Conservation (phyloP, 2,888 invertebrate genomes). For the Beris morrisii region DNA sequence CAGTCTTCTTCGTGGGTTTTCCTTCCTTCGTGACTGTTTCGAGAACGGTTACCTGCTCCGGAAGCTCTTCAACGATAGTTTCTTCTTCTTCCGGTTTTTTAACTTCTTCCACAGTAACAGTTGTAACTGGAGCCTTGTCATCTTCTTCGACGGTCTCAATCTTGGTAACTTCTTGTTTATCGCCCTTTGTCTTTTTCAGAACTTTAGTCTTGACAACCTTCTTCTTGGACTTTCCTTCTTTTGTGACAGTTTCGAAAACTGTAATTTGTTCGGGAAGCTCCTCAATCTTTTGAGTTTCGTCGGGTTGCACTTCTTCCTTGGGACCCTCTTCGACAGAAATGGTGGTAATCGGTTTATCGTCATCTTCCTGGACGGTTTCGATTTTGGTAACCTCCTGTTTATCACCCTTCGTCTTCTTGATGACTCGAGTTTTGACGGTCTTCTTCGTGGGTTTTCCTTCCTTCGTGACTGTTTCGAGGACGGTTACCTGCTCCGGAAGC, state of each 20-base stretch:
- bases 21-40: constrained; percentile 46
- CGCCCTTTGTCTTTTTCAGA: constrained; percentile 54
- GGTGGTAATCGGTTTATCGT: constrained; percentile 51
- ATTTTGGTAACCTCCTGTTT: constrained; percentile 55
- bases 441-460: constrained; percentile 46
- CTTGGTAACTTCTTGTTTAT: constrained; percentile 57
- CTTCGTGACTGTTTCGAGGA: constrained; percentile 41
- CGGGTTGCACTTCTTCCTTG: constrained; percentile 42
- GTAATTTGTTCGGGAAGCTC: constrained; percentile 37
- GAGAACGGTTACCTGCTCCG: constrained; percentile 38
- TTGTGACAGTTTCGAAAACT: constrained; percentile 30
- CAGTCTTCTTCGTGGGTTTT: constrained; percentile 43
- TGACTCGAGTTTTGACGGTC: constrained; percentile 47
- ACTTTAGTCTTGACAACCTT: constrained; percentile 53
- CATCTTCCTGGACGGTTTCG: constrained; percentile 52
- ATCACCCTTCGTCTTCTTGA: constrained; percentile 50
- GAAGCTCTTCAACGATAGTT: constrained; percentile 31
- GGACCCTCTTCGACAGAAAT: constrained; percentile 41
- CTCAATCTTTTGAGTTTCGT: constrained; percentile 42
- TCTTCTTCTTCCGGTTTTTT: constrained; percentile 46
- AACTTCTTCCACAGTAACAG: constrained; percentile 46
- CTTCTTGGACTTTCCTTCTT: constrained; percentile 46
- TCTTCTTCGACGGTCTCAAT: constrained; percentile 57
- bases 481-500: constrained; percentile 39
- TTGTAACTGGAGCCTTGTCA: constrained; percentile 52